These are phyloP conservation scores for Eurois occulta DNA, from an alignment of 2,888 invertebrate species.

Conservation along the genomic window DNA sequence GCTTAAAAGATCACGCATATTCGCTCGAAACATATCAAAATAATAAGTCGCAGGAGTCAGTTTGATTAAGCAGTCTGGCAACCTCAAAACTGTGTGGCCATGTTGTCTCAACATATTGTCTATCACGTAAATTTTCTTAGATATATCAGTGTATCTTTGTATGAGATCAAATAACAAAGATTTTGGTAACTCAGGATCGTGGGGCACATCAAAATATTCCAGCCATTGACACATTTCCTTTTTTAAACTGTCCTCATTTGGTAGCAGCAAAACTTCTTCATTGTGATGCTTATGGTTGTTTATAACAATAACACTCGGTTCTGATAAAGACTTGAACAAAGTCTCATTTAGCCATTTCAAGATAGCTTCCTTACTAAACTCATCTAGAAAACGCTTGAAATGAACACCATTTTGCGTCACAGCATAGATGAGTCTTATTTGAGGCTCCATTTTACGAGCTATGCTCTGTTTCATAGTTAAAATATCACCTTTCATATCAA, in stretches of 20 bases:
- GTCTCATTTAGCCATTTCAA: constrained; percentile 32
- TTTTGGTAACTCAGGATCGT: constrained; percentile 65
- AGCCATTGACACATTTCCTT: constrained; percentile 70
- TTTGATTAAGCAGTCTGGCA: constrained; percentile 45
- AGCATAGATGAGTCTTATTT: constrained; percentile 28
- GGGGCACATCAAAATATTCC: constrained; percentile 65
- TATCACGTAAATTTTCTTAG: constrained; percentile 20
- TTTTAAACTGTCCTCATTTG: constrained; percentile 58
- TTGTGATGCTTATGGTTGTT: constrained; percentile 50
- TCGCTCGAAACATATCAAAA: constrained; percentile 23
- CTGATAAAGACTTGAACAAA: not conserved
- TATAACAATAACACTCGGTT: constrained; percentile 45
- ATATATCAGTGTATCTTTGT: constrained; percentile 62
- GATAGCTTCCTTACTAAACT: not conserved
- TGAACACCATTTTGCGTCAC: constrained; percentile 29
- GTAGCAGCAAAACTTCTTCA: constrained; percentile 43
- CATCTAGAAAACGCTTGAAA: constrained; percentile 6
- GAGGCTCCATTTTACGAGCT: not conserved
- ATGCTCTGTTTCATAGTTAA: constrained; percentile 21
- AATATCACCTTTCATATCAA: constrained; percentile 22
- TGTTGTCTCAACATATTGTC: constrained; percentile 21
- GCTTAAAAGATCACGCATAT: not conserved
- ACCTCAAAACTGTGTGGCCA: constrained; percentile 47
- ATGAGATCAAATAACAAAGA: constrained; percentile 66
- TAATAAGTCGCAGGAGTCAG: constrained; percentile 44